These are phyloP conservation scores for Trachelus tabidus DNA, from an alignment of 2,888 invertebrate genomes.

Conservation along the genomic window DNA sequence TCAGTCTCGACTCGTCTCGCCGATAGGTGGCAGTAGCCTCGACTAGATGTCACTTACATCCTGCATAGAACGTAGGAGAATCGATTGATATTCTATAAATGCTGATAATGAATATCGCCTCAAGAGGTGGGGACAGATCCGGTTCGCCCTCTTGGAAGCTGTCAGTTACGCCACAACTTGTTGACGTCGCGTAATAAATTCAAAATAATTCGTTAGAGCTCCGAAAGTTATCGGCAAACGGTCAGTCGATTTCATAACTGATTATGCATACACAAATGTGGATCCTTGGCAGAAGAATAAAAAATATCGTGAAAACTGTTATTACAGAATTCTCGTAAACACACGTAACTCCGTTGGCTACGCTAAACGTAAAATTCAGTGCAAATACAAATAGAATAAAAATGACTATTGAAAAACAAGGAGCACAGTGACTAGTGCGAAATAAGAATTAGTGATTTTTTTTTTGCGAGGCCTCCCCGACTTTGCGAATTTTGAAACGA, in stretches of 20 bases:
- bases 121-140: background rate
- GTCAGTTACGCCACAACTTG: background rate
- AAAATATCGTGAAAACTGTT: background rate
- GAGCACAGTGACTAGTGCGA: background rate
- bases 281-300: background rate
- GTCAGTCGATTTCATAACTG: background rate
- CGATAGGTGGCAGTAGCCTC: background rate
- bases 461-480: no score
- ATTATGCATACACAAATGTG: background rate
- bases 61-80: background rate
- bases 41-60: background rate
- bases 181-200: background rate
- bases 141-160: background rate
- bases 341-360: background rate
- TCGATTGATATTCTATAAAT: background rate
- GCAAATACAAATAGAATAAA: background rate
- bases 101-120: background rate
- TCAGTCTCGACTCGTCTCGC: background rate
- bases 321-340: background rate
- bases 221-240: background rate
- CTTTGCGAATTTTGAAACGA: no score
- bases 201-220: background rate
- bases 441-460: background rate
- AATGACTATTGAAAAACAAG: background rate
- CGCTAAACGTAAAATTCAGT: background rate